Conservation (phyloP, 2,888 invertebrate genomes). For the Biston stratarius region DNA sequence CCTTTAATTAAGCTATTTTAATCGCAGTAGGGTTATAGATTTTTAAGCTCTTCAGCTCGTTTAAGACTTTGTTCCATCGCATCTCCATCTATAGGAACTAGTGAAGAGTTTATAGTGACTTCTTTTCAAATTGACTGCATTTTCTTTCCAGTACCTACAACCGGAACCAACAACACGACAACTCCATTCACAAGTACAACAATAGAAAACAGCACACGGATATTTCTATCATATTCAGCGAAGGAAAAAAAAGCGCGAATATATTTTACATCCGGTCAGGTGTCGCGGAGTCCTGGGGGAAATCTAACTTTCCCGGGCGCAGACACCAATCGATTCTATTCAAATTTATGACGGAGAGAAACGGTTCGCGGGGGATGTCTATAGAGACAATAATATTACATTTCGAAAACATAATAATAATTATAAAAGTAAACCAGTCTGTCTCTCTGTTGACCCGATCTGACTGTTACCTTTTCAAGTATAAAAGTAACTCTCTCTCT, state of each 20-base stretch:
- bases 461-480: too few species aligned
- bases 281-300: slow-evolving; percentile 83
- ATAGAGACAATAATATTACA: slow-evolving; percentile 56
- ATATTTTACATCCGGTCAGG: slow-evolving; percentile 86
- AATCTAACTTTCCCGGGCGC: slow-evolving; percentile 86
- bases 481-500: too few species aligned
- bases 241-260: slow-evolving; percentile 73
- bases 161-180: neutral
- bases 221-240: slow-evolving; percentile 59
- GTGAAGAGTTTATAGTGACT: too few species aligned
- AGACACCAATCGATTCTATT: slow-evolving; percentile 87
- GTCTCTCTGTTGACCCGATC: too few species aligned
- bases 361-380: slow-evolving; percentile 64
- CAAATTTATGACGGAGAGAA: slow-evolving; percentile 86
- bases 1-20: too few species aligned
- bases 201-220: slow-evolving; percentile 23
- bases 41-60: too few species aligned
- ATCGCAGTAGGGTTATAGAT: too few species aligned
- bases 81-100: too few species aligned
- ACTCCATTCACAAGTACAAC: slow-evolving; percentile 2
- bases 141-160: neutral
- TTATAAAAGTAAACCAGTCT: too few species aligned
- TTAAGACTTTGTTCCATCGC: too few species aligned
- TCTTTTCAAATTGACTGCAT: too few species aligned
- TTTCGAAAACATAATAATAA: neutral